Conservation (phyloP, 2,797 vertebrate genomes). For the Neomorphus geoffroyi region DNA sequence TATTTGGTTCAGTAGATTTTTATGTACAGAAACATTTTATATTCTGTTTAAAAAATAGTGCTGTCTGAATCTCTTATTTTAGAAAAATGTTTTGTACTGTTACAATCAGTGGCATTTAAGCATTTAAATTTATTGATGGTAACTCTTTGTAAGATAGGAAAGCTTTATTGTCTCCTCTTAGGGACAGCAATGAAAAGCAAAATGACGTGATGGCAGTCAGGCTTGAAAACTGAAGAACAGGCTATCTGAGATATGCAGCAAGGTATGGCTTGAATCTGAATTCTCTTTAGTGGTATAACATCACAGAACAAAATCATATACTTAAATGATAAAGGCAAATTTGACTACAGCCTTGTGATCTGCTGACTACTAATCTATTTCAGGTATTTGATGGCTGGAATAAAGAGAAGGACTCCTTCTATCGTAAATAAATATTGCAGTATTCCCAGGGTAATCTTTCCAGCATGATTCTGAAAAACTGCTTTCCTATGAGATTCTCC, state of each 20-base stretch:
- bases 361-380: constrained; percentile 1
- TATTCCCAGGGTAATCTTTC: not conserved
- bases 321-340: constrained; percentile 35
- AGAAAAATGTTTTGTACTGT: not conserved
- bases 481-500: not conserved
- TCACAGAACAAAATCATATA: not conserved
- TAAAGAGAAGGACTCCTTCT: not conserved
- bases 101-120: not conserved
- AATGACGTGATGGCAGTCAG: not conserved
- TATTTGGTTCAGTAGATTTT: not conserved
- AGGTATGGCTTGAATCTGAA: constrained; percentile 9
- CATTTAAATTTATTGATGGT: not conserved
- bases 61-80: not conserved
- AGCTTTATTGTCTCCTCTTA: not conserved
- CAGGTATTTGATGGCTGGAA: constrained; percentile 6
- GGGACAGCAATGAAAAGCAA: not conserved
- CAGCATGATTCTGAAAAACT: not conserved
- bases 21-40: not conserved
- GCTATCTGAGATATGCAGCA: not conserved
- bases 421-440: not conserved
- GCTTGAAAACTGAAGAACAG: not conserved
- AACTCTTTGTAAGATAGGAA: not conserved
- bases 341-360: not conserved
- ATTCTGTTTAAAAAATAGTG: not conserved
- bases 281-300: not conserved